A percentile compares a stretch with the other conserved stretches of the same genome.
phyloP scores from a whole-genome alignment of 2,888 invertebrate genomes.

The Iphiclides podalirius region DNA sequence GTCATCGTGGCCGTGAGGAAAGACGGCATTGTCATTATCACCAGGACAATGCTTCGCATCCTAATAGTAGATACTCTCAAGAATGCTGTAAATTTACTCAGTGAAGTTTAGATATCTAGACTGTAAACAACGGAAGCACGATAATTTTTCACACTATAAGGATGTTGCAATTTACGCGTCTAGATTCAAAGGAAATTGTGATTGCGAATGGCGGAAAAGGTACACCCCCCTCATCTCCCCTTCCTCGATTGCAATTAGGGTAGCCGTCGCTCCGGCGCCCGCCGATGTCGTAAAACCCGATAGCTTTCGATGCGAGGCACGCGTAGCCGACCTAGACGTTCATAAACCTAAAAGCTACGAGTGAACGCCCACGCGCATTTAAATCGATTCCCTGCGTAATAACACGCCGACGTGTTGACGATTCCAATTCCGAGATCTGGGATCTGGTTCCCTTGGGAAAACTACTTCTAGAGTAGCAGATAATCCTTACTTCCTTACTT shows the following conservation, averaged over 20 bases:
- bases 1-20: not conserved
- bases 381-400: slow-evolving; percentile 11
- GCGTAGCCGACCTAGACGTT: slow-evolving; percentile 24
- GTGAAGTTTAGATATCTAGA: slow-evolving; percentile 22
- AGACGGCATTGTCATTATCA: too few species aligned
- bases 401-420: slow-evolving; percentile 2
- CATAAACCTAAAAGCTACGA: slow-evolving; percentile 21
- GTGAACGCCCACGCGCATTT: slow-evolving; percentile 18
- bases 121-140: not conserved
- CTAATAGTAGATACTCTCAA: too few species aligned
- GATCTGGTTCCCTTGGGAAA: too few species aligned
- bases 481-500: too few species aligned
- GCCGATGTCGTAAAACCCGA: slow-evolving; percentile 65
- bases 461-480: too few species aligned
- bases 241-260: slow-evolving; percentile 54
- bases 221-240: too few species aligned
- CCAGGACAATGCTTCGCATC: too few species aligned
- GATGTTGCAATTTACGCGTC: too few species aligned
- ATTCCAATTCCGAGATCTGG: too few species aligned
- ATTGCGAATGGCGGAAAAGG: slow-evolving; percentile 15
- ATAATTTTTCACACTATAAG: too few species aligned
- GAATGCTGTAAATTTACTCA: slow-evolving; percentile 35
- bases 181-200: too few species aligned
- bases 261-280: slow-evolving; percentile 61
- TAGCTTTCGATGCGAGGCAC: slow-evolving; percentile 47